Evolutionary conservation across 2,113 vertebrate genomes (phyloP).

Genomic region (Dicentrarchus labrax): DNA sequence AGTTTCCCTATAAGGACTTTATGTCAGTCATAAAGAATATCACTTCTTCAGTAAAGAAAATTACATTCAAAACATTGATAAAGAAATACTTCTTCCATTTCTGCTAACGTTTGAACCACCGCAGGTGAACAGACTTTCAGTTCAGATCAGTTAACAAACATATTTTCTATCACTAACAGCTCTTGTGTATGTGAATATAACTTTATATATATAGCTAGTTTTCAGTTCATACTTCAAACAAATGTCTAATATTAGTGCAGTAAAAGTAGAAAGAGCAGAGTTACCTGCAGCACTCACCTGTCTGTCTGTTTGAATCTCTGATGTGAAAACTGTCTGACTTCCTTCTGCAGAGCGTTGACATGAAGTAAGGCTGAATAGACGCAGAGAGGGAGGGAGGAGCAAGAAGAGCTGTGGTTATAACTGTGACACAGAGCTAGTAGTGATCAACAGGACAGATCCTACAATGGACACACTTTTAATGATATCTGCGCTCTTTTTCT

Average conservation of each 20-base stretch:
- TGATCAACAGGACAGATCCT: too few species aligned
- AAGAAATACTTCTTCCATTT: too few species aligned
- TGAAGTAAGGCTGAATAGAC: background rate
- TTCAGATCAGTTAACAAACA: background rate
- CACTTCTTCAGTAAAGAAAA: background rate
- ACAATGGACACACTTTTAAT: too few species aligned
- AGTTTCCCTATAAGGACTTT: too few species aligned
- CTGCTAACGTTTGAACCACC: too few species aligned
- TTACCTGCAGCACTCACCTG: conserved; percentile 53
- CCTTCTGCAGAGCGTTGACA: background rate
- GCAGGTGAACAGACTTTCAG: background rate
- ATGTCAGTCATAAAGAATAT: background rate
- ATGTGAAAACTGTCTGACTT: conserved; percentile 13
- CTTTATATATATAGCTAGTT: background rate
- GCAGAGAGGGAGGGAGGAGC: background rate
- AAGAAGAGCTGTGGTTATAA: background rate
- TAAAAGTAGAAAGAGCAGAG: background rate
- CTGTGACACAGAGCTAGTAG: background rate
- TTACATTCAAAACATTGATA: background rate
- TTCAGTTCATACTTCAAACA: background rate
- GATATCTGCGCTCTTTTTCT: too few species aligned
- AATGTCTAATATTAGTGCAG: background rate
- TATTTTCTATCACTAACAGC: too few species aligned
- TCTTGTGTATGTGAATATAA: background rate
- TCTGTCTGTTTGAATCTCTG: background rate